phyloP scores from a whole-genome alignment of 2,113 vertebrate species.

The Limnothrissa miodon region DNA sequence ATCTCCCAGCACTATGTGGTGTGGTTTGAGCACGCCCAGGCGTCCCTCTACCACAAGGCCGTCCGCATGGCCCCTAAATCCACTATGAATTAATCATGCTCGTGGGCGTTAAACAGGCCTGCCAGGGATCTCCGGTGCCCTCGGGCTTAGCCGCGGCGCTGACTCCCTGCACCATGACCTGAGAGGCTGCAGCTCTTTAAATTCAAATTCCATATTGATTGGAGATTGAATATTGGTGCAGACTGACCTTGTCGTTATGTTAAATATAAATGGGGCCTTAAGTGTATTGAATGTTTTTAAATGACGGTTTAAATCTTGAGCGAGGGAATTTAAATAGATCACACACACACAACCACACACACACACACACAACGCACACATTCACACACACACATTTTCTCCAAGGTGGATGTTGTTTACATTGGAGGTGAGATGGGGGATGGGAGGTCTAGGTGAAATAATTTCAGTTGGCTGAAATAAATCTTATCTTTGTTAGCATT shows the following conservation, averaged over 20 bases:
- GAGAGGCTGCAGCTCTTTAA: conserved; percentile 66
- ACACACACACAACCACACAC: conserved; percentile 8
- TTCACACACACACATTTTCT: conserved; percentile 7
- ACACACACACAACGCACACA: conserved; percentile 20
- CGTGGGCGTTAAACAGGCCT: conserved; percentile 74
- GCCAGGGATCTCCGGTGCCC: conserved; percentile 61
- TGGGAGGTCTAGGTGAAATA: neutral
- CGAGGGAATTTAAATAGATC: conserved; percentile 52
- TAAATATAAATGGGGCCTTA: conserved; percentile 69
- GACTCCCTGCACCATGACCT: conserved; percentile 59
- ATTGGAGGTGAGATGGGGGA: neutral
- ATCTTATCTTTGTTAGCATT: conserved; percentile 17
- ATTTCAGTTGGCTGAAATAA: conserved; percentile 9
- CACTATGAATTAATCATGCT: conserved; percentile 78
- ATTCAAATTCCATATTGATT: conserved; percentile 78
- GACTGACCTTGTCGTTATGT: conserved; percentile 67
- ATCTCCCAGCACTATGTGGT: conserved; percentile 61
- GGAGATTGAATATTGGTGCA: conserved; percentile 71
- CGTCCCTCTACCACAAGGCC: conserved; percentile 54
- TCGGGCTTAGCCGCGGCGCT: conserved; percentile 62
- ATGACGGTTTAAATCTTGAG: conserved; percentile 66
- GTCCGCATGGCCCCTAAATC: conserved; percentile 70
- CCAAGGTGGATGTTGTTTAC: conserved; percentile 1
- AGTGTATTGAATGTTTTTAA: conserved; percentile 64
- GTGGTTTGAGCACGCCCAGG: conserved; percentile 63